Evolutionary conservation across 1,140 invertebrate genomes (phyloP).

Genomic region (Colletes latitarsis): DNA sequence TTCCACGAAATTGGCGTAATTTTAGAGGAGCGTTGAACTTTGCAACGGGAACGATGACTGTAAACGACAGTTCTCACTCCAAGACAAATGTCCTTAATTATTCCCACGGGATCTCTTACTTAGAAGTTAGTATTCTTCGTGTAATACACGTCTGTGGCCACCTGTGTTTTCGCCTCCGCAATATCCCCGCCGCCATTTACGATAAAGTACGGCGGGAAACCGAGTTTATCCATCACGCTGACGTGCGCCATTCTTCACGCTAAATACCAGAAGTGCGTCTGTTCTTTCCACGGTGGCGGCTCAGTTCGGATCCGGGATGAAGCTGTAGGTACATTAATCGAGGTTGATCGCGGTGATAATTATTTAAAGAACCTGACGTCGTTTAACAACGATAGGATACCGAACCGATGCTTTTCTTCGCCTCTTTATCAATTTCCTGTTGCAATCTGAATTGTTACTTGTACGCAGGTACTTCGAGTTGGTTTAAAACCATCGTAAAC

Average conservation of each 20-base stretch:
- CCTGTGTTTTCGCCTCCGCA: constrained; percentile 59
- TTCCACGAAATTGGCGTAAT: background rate
- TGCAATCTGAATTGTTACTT: too few species aligned
- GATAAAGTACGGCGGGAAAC: constrained; percentile 59
- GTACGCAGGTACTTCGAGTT: too few species aligned
- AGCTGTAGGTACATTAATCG: constrained; percentile 47
- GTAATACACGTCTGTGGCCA: constrained; percentile 42
- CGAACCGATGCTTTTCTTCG: background rate
- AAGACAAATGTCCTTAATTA: constrained; percentile 61
- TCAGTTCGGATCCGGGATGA: constrained; percentile 52
- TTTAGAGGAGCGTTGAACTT: constrained; percentile 12
- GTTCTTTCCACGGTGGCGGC: constrained; percentile 60
- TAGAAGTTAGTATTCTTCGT: constrained; percentile 29
- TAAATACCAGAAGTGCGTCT: constrained; percentile 70
- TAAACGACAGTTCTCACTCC: background rate
- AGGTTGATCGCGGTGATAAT: constrained; percentile 54
- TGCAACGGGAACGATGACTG: background rate
- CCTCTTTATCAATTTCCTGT: background rate
- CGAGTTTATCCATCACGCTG: constrained; percentile 68
- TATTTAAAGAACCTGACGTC: constrained; percentile 30
- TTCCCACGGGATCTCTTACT: constrained; percentile 53
- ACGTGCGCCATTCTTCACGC: constrained; percentile 62
- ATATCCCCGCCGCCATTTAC: constrained; percentile 33
- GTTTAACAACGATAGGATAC: constrained; percentile 32
- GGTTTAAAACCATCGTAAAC: too few species aligned